Conservation (phyloP, 2,888 invertebrate species). For the Xanthia togata region DNA sequence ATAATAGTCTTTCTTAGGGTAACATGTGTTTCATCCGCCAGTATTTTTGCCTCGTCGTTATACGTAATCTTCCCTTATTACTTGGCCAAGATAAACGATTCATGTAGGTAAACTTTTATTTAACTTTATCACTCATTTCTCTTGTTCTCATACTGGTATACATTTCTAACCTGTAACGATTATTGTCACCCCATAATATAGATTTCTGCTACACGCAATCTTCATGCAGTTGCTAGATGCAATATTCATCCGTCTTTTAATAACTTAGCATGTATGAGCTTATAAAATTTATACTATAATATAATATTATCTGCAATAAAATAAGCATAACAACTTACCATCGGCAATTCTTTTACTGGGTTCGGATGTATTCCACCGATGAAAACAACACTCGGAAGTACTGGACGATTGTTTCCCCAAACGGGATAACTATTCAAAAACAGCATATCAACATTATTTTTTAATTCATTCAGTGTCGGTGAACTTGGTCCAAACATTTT, state of each 20-base stretch:
- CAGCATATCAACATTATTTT: conserved; percentile 76
- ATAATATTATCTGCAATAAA: neutral
- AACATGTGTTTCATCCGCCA: neutral
- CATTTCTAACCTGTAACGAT: neutral
- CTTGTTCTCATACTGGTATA: neutral
- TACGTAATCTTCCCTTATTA: neutral
- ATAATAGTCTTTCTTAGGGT: neutral
- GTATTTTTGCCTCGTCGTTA: no score
- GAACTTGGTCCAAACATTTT: conserved; percentile 68
- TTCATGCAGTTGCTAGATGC: no score
- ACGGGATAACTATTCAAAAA: conserved; percentile 81
- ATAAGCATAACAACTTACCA: conserved; percentile 11
- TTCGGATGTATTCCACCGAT: conserved; percentile 74
- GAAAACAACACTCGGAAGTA: conserved; percentile 64
- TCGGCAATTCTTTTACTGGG: conserved; percentile 28
- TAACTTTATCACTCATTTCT: neutral
- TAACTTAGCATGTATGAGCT: neutral
- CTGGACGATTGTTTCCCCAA: conserved; percentile 77
- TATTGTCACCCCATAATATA: neutral
- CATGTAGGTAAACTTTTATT: neutral
- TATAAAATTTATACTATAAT: neutral
- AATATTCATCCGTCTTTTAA: neutral
- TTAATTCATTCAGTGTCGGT: conserved; percentile 63
- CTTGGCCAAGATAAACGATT: neutral
- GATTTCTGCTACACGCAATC: no score